Conservation (phyloP, 2,113 vertebrate genomes). For the Passer domesticus region DNA sequence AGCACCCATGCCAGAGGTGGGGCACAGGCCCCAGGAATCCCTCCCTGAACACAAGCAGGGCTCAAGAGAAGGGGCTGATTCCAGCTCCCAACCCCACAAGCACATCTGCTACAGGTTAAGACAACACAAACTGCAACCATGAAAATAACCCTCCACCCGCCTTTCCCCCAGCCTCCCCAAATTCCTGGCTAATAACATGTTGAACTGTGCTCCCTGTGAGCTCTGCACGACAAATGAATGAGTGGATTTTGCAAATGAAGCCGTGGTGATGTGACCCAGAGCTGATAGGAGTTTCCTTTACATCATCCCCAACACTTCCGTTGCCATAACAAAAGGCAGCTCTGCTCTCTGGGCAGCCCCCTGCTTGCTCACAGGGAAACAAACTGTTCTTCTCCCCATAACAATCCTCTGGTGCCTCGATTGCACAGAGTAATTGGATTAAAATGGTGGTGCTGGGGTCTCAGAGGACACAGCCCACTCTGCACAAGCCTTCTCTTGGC, state of each 20-base stretch:
- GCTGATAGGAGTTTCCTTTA: slow-evolving; percentile 59
- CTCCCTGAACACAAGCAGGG: background rate
- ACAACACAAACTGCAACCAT: background rate
- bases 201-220: slow-evolving; percentile 2
- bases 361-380: background rate
- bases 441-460: background rate
- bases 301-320: slow-evolving; percentile 51
- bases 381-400: background rate
- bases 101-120: slow-evolving; percentile 59
- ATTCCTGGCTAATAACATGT: slow-evolving; percentile 55
- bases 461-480: background rate
- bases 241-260: background rate
- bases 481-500: background rate
- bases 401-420: background rate
- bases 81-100: background rate
- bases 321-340: slow-evolving; percentile 64
- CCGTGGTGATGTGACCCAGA: slow-evolving; percentile 25
- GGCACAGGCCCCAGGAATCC: background rate
- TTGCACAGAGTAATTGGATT: background rate
- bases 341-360: background rate
- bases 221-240: background rate
- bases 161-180: slow-evolving; percentile 1
- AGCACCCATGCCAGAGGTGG: background rate
- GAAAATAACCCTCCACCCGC: background rate
- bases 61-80: background rate